Percentiles rank a stretch among this genome's conserved stretches.
Evolutionary conservation across 1,140 invertebrate genomes (phyloP).

Genomic region (Chironomus striatipennis): DNA sequence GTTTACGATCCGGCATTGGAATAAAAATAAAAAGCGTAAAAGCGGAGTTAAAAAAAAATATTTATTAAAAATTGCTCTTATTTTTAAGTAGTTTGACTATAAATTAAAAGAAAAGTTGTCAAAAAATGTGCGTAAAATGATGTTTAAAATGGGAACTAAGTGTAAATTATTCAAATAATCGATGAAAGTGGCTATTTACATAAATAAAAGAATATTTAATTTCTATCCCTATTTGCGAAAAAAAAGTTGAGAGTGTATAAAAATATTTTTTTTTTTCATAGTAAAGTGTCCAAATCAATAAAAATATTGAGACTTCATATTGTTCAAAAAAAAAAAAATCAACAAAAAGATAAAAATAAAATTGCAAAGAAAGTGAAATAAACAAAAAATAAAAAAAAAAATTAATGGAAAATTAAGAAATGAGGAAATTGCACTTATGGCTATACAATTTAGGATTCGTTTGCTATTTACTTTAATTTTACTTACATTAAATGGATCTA

Average conservation of each 20-base stretch:
- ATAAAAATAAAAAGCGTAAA: slow-evolving; percentile 10
- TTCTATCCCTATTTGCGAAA: not conserved
- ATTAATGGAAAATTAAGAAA: slow-evolving; percentile 3
- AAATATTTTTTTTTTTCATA: not conserved
- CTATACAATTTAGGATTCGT: slow-evolving; percentile 8
- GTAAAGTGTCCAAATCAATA: slow-evolving; percentile 13
- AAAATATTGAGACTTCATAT: slow-evolving; percentile 14
- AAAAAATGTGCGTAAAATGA: not conserved
- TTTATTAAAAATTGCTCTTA: not conserved
- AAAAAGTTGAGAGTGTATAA: not conserved
- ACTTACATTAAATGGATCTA: not conserved
- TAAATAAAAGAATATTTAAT: not conserved
- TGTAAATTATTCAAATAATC: not conserved
- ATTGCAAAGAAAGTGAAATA: not conserved
- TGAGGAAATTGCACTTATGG: slow-evolving; percentile 11
- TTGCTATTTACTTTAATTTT: slow-evolving; percentile 2
- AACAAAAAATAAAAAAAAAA: slow-evolving; percentile 7
- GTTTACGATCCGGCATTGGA: slow-evolving; percentile 4
- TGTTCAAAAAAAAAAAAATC: not conserved
- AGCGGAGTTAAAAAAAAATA: not conserved
- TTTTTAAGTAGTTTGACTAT: not conserved
- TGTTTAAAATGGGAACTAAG: not conserved
- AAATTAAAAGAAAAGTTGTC: not conserved
- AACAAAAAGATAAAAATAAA: not conserved
- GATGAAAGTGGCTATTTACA: slow-evolving; percentile 12